phyloP scores from a whole-genome alignment of 2,888 invertebrate species.

The Pegoplata infirma region DNA sequence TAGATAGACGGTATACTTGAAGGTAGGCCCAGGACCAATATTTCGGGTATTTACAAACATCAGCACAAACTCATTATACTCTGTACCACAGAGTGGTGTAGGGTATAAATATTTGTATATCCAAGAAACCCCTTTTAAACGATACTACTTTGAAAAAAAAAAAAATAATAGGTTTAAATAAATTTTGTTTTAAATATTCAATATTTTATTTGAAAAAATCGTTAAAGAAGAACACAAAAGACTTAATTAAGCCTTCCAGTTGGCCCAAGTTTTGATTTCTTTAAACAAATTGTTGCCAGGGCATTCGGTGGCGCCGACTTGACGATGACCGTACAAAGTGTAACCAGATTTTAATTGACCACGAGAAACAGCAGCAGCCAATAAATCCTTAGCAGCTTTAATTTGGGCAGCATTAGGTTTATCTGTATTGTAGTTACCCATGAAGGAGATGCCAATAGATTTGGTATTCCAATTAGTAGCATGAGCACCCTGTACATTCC shows the following conservation, averaged over 20 bases:
- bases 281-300: constrained; percentile 81
- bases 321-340: constrained; percentile 82
- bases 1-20: no score
- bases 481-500: constrained; percentile 68
- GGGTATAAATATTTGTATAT: no score
- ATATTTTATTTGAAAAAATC: no score
- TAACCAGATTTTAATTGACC: constrained; percentile 81
- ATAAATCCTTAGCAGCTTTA: constrained; percentile 79
- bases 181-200: no score
- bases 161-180: no score
- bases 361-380: constrained; percentile 80
- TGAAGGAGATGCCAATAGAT: constrained; percentile 68
- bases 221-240: no score
- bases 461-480: constrained; percentile 67
- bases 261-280: constrained; percentile 81
- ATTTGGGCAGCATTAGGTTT: constrained; percentile 65
- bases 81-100: no score
- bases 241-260: constrained; percentile 74
- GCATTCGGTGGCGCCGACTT: constrained; percentile 81
- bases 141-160: no score
- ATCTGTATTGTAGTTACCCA: constrained; percentile 66
- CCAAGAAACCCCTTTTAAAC: no score
- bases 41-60: no score
- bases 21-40: no score
- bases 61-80: no score